Evolutionary conservation across 2,113 vertebrate species (phyloP), one percentile per base, ranked within the genome.

Genomic region (Patagioenas fasciata): DNA sequence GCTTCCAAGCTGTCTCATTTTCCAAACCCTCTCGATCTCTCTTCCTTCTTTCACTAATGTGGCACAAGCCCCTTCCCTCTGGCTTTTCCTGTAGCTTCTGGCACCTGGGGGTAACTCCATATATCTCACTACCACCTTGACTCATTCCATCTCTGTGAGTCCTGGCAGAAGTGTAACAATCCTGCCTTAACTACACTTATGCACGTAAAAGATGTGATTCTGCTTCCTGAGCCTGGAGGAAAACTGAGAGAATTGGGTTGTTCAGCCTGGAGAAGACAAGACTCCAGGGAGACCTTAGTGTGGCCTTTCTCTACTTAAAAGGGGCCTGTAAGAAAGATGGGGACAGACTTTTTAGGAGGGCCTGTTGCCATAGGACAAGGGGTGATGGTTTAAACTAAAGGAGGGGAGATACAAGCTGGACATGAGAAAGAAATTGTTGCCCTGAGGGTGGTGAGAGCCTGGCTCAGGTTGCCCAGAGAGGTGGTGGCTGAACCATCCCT

Each of bases 141-240:
- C 36, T 42, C 26, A 24, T 58, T 32, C 48, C 26, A 53, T 18
- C 3, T 44, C 20, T 20, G 8, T 57, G 48, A 66, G 40, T 34
- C 32, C n/a, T 66, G 29, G 19, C 15, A 78, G 53, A 13, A 61
- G 5, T 2, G 1, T 12, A 26, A 36, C 25, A 56, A 23, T 36
- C 44, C 44, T 54, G 24, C 10, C 34, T 34, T 67, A 19, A 17
- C 28, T 19, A 50, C 19, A 25, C 24, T 54, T 15, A 3, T 4
- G 5, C 34, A 51, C 1, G 0, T 9, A 40, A 62, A 71, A 62
- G 18, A 25, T 11, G 54, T 0, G 1, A 64, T n/a, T 74, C 78
- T 74, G 32, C 24, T 53, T 74, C 42, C 31, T 48, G 29, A 70
- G 44, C 57, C 58, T 47, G 34, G 18, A 38, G 36, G 9, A 40